Conservation (phyloP, 2,888 invertebrate genomes). For the Mesodorylaimus sp. region DNA sequence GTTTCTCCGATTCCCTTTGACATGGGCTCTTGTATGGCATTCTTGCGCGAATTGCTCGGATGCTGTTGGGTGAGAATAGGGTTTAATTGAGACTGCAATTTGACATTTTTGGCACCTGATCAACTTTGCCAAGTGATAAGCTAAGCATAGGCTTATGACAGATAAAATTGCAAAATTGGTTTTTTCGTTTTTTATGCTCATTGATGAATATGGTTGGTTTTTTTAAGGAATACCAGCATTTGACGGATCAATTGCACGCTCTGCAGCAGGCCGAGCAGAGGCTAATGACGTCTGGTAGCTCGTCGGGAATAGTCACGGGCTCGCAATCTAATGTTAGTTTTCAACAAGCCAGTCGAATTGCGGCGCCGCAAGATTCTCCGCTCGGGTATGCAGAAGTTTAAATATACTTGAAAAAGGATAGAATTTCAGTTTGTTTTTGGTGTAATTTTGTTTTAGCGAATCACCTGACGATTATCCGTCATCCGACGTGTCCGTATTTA, state of each 20-base stretch:
- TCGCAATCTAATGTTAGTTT: too few species aligned
- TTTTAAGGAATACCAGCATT: constrained; percentile 6
- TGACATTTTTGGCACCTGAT: too few species aligned
- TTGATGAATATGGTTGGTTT: not conserved
- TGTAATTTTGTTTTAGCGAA: not conserved
- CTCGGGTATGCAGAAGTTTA: too few species aligned
- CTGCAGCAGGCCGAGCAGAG: constrained; percentile 1
- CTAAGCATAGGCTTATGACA: too few species aligned
- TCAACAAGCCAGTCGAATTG: too few species aligned
- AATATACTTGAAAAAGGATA: too few species aligned
- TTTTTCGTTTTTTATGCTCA: not conserved
- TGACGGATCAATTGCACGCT: constrained; percentile 6
- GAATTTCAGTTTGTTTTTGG: not conserved
- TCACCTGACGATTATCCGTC: not conserved
- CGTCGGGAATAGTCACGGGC: not conserved
- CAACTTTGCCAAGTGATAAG: too few species aligned
- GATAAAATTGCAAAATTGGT: not conserved
- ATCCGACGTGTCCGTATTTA: not conserved
- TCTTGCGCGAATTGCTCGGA: not conserved
- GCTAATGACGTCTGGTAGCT: not conserved
- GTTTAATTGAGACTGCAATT: too few species aligned
- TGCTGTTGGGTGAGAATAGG: not conserved
- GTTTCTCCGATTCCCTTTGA: too few species aligned
- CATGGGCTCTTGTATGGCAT: not conserved
- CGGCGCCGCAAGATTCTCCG: too few species aligned